Percentiles rank a stretch among this genome's conserved stretches.
Conservation (phyloP, 2,888 invertebrate genomes). For the Exocentrus adspersus region DNA sequence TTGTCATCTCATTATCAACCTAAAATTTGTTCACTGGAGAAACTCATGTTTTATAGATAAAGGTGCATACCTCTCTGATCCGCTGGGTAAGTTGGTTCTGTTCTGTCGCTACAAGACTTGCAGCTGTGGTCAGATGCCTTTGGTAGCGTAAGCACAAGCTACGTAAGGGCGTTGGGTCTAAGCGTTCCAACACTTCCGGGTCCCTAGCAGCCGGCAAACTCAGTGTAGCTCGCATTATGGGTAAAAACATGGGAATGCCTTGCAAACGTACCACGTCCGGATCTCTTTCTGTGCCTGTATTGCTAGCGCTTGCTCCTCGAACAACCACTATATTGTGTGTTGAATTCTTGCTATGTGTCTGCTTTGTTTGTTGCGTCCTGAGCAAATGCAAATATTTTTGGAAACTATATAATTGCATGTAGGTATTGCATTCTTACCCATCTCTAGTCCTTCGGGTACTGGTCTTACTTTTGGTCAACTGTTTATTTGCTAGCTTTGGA, state of each 20-base stretch:
- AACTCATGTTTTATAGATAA: constrained; percentile 4
- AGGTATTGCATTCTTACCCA: no score
- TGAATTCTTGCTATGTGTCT: constrained; percentile 62
- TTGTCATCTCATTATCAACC: constrained; percentile 78
- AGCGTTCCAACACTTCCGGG: constrained; percentile 85
- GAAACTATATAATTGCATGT: no score
- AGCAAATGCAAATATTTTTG: no score
- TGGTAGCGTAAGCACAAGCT: constrained; percentile 84
- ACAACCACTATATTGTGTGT: constrained; percentile 85
- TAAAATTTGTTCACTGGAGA: no score
- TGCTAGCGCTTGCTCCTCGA: constrained; percentile 74
- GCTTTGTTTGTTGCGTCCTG: constrained; percentile 64
- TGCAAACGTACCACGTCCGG: constrained; percentile 78
- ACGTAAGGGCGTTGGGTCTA: constrained; percentile 72
- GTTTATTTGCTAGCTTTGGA: constrained; percentile 79
- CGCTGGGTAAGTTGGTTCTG: constrained; percentile 79
- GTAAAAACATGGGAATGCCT: constrained; percentile 89
- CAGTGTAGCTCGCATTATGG: constrained; percentile 89
- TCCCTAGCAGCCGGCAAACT: constrained; percentile 87
- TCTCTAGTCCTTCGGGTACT: constrained; percentile 43
- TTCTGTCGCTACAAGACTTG: constrained; percentile 83
- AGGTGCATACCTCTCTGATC: constrained; percentile 75
- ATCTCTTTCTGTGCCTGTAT: constrained; percentile 72
- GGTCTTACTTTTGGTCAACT: constrained; percentile 57
- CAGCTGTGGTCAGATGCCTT: constrained; percentile 83